These are phyloP conservation scores for Echinops telfairi DNA, from an alignment of 2,113 vertebrate genomes.

Conservation along the genomic window DNA sequence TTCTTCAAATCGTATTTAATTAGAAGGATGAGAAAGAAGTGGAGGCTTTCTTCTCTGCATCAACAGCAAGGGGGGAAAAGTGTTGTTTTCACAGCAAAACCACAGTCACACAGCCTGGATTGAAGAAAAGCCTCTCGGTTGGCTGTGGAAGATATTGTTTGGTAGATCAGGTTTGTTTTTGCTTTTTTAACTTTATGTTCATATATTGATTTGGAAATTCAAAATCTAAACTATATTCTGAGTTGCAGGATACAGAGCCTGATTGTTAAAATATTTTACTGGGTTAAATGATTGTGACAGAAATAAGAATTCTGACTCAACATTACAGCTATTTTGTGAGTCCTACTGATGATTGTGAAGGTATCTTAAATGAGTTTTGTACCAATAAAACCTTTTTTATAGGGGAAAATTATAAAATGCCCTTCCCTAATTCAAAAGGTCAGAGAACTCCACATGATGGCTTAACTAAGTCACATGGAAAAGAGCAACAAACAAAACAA, in stretches of 20 bases:
- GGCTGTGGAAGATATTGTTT: slow-evolving; percentile 6
- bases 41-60: slow-evolving; percentile 55
- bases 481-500: slow-evolving; percentile 52
- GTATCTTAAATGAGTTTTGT: slow-evolving; percentile 31
- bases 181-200: background rate
- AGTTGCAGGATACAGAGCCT: background rate
- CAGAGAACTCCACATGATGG: slow-evolving; percentile 29
- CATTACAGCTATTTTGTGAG: background rate
- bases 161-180: slow-evolving; percentile 5
- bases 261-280: slow-evolving; percentile 60
- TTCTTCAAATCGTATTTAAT: slow-evolving; percentile 67
- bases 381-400: background rate
- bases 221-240: slow-evolving; percentile 32
- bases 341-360: background rate
- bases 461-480: slow-evolving; percentile 41
- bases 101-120: background rate
- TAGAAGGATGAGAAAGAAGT: slow-evolving; percentile 63
- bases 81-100: slow-evolving; percentile 43
- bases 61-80: background rate
- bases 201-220: slow-evolving; percentile 17
- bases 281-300: background rate
- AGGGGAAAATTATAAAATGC: slow-evolving; percentile 28
- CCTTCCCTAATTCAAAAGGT: slow-evolving; percentile 53
- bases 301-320: slow-evolving; percentile 41
- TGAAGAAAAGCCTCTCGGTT: background rate